Evolutionary conservation across 2,888 invertebrate genomes (phyloP).

Genomic region (Brenthis daphne): DNA sequence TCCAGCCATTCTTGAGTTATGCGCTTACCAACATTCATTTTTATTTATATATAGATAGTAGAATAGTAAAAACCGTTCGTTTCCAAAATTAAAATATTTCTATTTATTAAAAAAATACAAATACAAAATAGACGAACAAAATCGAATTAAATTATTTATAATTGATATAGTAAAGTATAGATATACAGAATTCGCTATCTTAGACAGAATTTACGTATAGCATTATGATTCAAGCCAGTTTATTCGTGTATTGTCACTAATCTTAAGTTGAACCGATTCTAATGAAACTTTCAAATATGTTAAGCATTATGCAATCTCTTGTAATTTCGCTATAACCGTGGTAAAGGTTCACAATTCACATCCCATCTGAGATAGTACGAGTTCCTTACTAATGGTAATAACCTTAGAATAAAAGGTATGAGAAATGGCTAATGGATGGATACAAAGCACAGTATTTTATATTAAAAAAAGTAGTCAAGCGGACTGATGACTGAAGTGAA

Average conservation of each 20-base stretch:
- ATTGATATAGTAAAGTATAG: too few species aligned
- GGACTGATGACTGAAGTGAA: too few species aligned
- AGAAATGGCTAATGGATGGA: not conserved
- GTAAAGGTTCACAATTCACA: slow-evolving; percentile 31
- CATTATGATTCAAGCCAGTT: not conserved
- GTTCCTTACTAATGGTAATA: slow-evolving; percentile 35
- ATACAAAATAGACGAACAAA: too few species aligned
- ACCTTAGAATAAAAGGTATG: slow-evolving; percentile 12
- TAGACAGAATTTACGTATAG: not conserved
- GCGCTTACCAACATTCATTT: too few species aligned
- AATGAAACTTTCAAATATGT: slow-evolving; percentile 25
- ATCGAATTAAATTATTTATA: too few species aligned
- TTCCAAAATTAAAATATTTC: too few species aligned
- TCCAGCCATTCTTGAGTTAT: too few species aligned
- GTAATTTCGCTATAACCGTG: slow-evolving; percentile 14
- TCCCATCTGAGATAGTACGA: slow-evolving; percentile 18
- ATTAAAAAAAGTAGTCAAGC: not conserved
- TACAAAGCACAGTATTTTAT: not conserved
- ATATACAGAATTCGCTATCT: too few species aligned
- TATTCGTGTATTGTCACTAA: slow-evolving; percentile 1
- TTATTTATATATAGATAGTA: too few species aligned
- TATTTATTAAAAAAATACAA: too few species aligned
- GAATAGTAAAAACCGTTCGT: too few species aligned
- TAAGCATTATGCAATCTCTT: slow-evolving; percentile 19
- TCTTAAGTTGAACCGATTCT: slow-evolving; percentile 16